Evolutionary conservation across 2,888 invertebrate genomes (phyloP).

Genomic region (Lapara coniferarum): DNA sequence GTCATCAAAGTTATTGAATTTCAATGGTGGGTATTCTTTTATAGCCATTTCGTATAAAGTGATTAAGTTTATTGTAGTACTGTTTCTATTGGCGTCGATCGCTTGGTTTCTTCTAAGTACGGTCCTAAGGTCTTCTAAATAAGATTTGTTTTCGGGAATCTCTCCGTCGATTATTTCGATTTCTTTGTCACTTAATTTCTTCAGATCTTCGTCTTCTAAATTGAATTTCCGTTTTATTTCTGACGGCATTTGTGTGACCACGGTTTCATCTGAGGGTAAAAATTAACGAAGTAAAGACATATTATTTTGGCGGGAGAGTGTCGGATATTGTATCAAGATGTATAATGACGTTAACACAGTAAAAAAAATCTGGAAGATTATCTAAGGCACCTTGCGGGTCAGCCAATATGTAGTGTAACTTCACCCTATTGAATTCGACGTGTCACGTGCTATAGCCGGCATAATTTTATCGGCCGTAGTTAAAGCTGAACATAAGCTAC

Average conservation of each 20-base stretch:
- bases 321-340: too few relatives aligned
- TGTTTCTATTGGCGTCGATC: constrained; percentile 48
- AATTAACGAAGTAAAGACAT: background rate
- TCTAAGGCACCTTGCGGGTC: too few relatives aligned
- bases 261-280: constrained; percentile 39
- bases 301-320: too few relatives aligned
- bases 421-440: too few relatives aligned
- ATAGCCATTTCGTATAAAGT: constrained; percentile 68
- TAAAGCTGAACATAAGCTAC: too few relatives aligned
- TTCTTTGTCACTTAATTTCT: constrained; percentile 60
- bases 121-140: constrained; percentile 64
- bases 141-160: constrained; percentile 63
- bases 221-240: constrained; percentile 55
- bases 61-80: constrained; percentile 55
- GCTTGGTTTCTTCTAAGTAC: constrained; percentile 58
- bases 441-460: too few relatives aligned
- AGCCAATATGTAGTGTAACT: too few relatives aligned
- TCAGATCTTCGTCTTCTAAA: constrained; percentile 54
- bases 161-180: constrained; percentile 72
- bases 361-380: too few relatives aligned
- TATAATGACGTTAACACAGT: too few relatives aligned
- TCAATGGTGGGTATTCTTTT: constrained; percentile 44
- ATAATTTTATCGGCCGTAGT: too few relatives aligned
- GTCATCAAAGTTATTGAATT: constrained; percentile 48
- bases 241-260: constrained; percentile 44